Conservation (phyloP, 2,797 vertebrate genomes). For the Aplochiton taeniatus region DNA sequence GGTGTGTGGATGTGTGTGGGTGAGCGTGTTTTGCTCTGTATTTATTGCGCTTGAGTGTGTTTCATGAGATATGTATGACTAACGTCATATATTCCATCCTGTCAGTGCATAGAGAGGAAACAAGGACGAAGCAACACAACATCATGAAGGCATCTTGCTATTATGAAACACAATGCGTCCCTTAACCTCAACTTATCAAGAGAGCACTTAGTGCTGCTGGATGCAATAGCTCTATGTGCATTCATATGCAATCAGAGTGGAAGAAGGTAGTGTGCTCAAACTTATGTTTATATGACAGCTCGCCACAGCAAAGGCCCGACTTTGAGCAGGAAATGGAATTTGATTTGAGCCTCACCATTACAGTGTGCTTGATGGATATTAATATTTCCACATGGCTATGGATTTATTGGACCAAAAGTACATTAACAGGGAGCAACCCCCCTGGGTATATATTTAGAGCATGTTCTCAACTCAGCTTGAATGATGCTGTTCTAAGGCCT, state of each 20-base stretch:
- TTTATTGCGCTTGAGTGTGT: not conserved
- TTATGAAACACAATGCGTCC: too few relatives aligned
- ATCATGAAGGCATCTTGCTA: not conserved
- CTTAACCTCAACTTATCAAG: slow-evolving; percentile 12
- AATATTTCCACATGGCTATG: slow-evolving; percentile 64
- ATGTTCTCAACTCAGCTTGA: slow-evolving; percentile 17
- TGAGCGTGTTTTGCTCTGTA: slow-evolving; percentile 14
- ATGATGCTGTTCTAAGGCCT: not conserved
- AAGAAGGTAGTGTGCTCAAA: slow-evolving; percentile 5
- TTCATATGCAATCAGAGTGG: slow-evolving; percentile 31
- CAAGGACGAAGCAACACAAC: slow-evolving; percentile 9
- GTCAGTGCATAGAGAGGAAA: slow-evolving; percentile 9
- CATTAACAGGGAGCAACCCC: slow-evolving; percentile 54
- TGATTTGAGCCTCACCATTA: slow-evolving; percentile 27
- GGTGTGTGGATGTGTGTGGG: slow-evolving; percentile 20
- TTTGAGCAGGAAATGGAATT: slow-evolving; percentile 22
- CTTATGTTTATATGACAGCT: not conserved
- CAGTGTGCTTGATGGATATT: slow-evolving; percentile 48
- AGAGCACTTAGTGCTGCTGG: slow-evolving; percentile 23
- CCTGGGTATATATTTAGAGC: slow-evolving; percentile 60
- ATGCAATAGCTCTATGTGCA: slow-evolving; percentile 38
- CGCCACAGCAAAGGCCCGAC: slow-evolving; percentile 6
- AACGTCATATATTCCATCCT: slow-evolving; percentile 9
- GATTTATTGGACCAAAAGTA: slow-evolving; percentile 65
- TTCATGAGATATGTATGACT: not conserved